Conservation (phyloP, 2,888 invertebrate species). For the Nysson spinosus region DNA sequence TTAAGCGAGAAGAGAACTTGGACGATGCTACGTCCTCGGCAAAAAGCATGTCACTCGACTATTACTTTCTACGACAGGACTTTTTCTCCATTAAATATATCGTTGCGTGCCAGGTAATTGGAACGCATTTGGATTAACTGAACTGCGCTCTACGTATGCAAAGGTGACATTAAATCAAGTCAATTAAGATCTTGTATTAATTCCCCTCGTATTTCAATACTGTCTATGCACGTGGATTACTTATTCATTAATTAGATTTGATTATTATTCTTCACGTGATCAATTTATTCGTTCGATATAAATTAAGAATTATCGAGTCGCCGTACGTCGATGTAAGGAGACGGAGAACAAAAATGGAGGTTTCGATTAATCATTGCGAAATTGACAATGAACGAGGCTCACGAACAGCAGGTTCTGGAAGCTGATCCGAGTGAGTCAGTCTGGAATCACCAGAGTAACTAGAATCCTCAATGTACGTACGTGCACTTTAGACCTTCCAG, state of each 20-base stretch:
- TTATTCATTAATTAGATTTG: constrained; percentile 47
- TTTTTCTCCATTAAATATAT: constrained; percentile 28
- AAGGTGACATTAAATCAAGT: constrained; percentile 47
- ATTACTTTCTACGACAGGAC: constrained; percentile 31
- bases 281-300: constrained; percentile 18
- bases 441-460: constrained; percentile 15
- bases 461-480: constrained; percentile 16
- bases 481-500: constrained; percentile 50
- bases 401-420: not conserved
- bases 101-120: constrained; percentile 41
- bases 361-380: not conserved
- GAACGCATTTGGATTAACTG: constrained; percentile 38
- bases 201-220: constrained; percentile 38
- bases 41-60: not conserved
- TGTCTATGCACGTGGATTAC: constrained; percentile 32
- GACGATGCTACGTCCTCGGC: not conserved
- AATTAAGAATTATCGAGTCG: constrained; percentile 25
- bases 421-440: not conserved
- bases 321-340: no score
- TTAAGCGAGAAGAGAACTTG: not conserved
- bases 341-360: not conserved
- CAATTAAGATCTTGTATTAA: constrained; percentile 46
- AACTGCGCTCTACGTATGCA: constrained; percentile 1
- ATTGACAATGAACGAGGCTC: not conserved
- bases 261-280: constrained; percentile 22